A percentile compares a stretch with the other conserved stretches of the same genome.
These are phyloP conservation scores for Agriopis leucophaearia DNA, from an alignment of 2,888 invertebrate genomes.

Conservation along the genomic window DNA sequence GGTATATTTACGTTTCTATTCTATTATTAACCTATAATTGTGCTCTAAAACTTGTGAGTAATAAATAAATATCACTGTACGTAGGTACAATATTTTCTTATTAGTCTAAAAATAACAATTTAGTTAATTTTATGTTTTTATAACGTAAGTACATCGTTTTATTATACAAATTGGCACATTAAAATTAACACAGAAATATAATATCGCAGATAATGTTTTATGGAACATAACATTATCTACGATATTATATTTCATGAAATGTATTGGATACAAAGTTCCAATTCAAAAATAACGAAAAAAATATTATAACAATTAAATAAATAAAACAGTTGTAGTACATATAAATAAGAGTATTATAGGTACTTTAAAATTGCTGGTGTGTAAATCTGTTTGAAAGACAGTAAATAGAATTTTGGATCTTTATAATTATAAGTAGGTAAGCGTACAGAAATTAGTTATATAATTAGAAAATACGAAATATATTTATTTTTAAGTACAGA, in stretches of 20 bases:
- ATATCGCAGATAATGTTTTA: conserved; percentile 1
- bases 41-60: conserved; percentile 18
- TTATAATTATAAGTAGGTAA: neutral
- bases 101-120: neutral
- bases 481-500: conserved; percentile 4
- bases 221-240: no score
- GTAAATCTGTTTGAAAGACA: neutral
- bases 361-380: neutral
- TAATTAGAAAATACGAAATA: neutral
- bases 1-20: neutral
- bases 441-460: neutral
- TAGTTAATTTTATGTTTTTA: neutral
- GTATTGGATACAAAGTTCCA: neutral
- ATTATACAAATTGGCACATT: conserved; percentile 5
- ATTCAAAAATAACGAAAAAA: neutral
- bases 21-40: conserved; percentile 1
- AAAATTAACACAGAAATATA: conserved; percentile 1
- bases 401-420: neutral
- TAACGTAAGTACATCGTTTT: neutral
- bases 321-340: neutral
- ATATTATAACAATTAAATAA: neutral
- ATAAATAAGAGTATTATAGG: neutral
- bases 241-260: neutral
- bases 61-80: conserved; percentile 36
- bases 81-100: conserved; percentile 9